Base-by-base conservation (phyloP, 92 coral and sea anemone species). In the Phenganax marumi region DNA sequence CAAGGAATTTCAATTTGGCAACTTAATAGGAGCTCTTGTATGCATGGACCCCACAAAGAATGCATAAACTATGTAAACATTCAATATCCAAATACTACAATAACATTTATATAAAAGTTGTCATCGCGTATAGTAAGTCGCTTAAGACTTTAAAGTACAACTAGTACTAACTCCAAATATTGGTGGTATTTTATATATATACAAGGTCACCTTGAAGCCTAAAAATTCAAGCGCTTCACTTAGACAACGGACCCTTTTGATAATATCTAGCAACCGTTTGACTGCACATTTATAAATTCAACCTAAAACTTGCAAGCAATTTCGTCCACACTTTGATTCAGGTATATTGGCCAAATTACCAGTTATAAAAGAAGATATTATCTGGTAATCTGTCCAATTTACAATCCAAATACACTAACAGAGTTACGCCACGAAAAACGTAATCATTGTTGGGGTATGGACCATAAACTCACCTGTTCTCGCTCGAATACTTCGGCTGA, bases 61-160 rank as follows among this genome's bases (percentile, higher is more conserved):
- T 64, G 43, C 70, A 64, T 64, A 8, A 66, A 66, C 7, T 24
- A 66, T 66, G 72, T 66, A 66, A 66, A 66, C 72, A 66, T 10
- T 24, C 49, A 66, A 66, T 66, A 66, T 33, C 50, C 6, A 66
- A 66, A 25, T 33, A 25, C 49, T 11, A 25, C 48, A n/a, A n/a
- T 48, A 17, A 25, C 49, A 16, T 66, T 1, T 0, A 8, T 66
- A 66, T 26, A 33, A 33, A 33, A 33, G 72, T 33, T 33, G 72
- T 66, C 72, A 66, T 66, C 72, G 24, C 18, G 72, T 66, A 62
- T 66, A 10, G 49, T 25, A 33, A 12, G 11, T 25, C 48, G 49
- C 12, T 12, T 33, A 0, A 66, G 9, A 8, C 16, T 66, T 10
- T 10, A 12, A 47, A 10, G 12, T 49, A 25, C 24, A 66, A 66